Evolutionary conservation across 2,113 vertebrate species (phyloP).

Genomic region (Oncorhynchus masou): DNA sequence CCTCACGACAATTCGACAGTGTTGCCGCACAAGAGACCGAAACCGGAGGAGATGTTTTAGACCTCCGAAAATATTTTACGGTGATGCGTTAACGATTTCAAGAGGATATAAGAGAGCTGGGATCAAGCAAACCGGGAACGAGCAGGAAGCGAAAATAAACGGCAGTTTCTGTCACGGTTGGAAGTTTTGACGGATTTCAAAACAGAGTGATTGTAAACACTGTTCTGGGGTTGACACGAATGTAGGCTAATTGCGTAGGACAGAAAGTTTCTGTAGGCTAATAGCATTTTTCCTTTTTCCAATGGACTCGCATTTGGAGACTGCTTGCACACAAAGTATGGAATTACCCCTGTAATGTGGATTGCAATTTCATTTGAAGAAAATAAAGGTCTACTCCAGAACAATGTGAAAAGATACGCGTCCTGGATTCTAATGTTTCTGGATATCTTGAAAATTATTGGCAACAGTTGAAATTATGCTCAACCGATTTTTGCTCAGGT

Average conservation of each 20-base stretch:
- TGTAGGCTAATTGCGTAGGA: conserved; percentile 21
- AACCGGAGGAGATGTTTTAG: neutral
- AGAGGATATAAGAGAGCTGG: neutral
- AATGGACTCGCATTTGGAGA: conserved; percentile 62
- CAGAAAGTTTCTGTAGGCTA: conserved; percentile 33
- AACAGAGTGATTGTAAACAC: conserved; percentile 15
- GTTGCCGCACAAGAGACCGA: neutral
- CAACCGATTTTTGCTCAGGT: conserved; percentile 54
- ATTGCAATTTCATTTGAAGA: conserved; percentile 61
- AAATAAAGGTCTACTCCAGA: conserved; percentile 59
- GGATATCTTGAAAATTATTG: conserved; percentile 74
- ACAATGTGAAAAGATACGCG: conserved; percentile 70
- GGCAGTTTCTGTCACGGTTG: neutral
- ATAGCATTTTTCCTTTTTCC: conserved; percentile 9
- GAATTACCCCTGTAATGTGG: conserved; percentile 76
- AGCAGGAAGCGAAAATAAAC: neutral
- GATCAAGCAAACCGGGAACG: neutral
- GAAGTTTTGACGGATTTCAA: conserved; percentile 9
- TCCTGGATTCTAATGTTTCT: conserved; percentile 75
- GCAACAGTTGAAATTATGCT: conserved; percentile 69
- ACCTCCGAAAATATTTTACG: conserved; percentile 6
- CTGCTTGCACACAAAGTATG: conserved; percentile 64
- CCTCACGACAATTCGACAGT: neutral
- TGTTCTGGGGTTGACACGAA: conserved; percentile 50
- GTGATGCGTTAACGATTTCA: neutral